Percentiles rank a stretch among this genome's conserved stretches.
Conservation (phyloP, 1,140 invertebrate genomes). For the Adoxophyes honmai region DNA sequence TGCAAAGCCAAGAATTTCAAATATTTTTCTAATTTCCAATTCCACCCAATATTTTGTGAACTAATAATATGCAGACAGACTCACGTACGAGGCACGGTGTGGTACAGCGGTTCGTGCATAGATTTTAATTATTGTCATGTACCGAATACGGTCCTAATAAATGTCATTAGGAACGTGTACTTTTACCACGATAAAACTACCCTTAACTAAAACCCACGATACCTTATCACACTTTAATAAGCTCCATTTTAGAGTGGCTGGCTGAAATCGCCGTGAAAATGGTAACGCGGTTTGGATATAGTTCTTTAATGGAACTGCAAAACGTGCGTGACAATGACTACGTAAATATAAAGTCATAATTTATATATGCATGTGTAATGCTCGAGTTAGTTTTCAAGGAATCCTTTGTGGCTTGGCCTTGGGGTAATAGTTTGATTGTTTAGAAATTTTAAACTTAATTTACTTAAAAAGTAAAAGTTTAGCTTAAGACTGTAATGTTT, state of each 20-base stretch:
- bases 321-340: conserved; percentile 70
- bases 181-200: conserved; percentile 31
- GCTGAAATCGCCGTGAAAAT: conserved; percentile 1
- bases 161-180: conserved; percentile 70
- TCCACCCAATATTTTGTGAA: conserved; percentile 60
- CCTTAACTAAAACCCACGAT: not conserved
- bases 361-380: conserved; percentile 51
- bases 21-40: conserved; percentile 15
- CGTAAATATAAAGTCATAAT: conserved; percentile 55
- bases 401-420: conserved; percentile 32
- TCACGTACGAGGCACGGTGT: conserved; percentile 60
- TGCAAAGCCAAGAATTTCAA: conserved; percentile 1
- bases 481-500: too few relatives aligned
- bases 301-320: conserved; percentile 67
- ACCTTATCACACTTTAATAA: conserved; percentile 23
- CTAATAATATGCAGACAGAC: conserved; percentile 61
- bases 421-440: not conserved
- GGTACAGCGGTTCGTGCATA: conserved; percentile 70
- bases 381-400: conserved; percentile 36
- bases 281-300: conserved; percentile 46
- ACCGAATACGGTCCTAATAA: conserved; percentile 73
- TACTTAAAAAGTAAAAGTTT: too few relatives aligned
- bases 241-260: conserved; percentile 19
- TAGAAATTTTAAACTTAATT: too few relatives aligned
- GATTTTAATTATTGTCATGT: conserved; percentile 76